Evolutionary conservation across 2,113 vertebrate genomes (phyloP).

Genomic region (Chloropsis hardwickii): DNA sequence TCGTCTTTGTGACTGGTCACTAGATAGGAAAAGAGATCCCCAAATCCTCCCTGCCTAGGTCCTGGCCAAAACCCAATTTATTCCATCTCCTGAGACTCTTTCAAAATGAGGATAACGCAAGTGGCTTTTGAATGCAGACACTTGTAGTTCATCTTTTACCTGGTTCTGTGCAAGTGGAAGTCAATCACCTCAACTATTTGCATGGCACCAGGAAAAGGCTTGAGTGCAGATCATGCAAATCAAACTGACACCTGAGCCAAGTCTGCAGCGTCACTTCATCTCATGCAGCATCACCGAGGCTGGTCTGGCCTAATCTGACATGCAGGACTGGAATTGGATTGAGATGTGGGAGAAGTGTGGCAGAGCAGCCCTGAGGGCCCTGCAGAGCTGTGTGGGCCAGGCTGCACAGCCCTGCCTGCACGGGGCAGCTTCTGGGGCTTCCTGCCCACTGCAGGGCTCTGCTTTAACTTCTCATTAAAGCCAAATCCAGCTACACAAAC

Average conservation of each 20-base stretch:
- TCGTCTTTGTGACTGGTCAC: background rate
- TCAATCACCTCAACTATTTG: background rate
- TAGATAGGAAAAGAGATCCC: background rate
- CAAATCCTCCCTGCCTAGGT: background rate
- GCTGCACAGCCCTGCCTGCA: background rate
- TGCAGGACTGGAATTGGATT: background rate
- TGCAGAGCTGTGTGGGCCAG: background rate
- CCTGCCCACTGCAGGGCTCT: background rate
- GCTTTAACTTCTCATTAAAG: background rate
- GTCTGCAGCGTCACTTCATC: background rate
- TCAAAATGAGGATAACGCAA: background rate
- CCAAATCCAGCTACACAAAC: background rate
- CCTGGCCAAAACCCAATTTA: background rate
- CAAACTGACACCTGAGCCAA: background rate
- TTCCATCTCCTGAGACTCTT: background rate
- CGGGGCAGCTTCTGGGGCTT: background rate
- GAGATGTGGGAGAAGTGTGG: background rate
- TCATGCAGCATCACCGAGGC: background rate
- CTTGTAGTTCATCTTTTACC: background rate
- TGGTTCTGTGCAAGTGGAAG: background rate
- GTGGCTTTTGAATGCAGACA: background rate
- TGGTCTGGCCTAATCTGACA: background rate
- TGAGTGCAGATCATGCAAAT: background rate
- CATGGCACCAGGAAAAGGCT: rapidly evolving
- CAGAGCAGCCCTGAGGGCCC: background rate